Percentiles rank a stretch among this genome's conserved stretches.
Evolutionary conservation across 2,888 invertebrate species (phyloP).

Genomic region (Microlaimidae sp.): DNA sequence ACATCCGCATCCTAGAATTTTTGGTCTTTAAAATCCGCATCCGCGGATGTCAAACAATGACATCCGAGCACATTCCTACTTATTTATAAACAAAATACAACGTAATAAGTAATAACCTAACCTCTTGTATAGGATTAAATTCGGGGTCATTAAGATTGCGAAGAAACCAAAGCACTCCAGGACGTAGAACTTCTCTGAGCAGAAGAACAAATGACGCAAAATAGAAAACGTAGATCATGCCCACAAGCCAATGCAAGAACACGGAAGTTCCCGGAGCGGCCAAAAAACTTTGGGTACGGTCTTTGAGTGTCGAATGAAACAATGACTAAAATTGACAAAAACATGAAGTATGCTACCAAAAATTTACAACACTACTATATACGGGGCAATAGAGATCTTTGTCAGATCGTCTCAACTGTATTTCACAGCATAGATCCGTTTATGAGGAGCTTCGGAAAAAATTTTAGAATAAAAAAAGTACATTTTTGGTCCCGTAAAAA

Average conservation of each 20-base stretch:
- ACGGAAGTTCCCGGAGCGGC: constrained; percentile 86
- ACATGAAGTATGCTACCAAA: background rate
- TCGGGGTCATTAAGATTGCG: constrained; percentile 96
- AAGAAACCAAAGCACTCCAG: constrained; percentile 93
- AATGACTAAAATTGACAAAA: constrained; percentile 23
- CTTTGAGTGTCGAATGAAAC: constrained; percentile 55
- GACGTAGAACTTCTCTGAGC: constrained; percentile 75
- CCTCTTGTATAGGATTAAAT: constrained; percentile 88
- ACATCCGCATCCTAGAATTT: constrained; percentile 4
- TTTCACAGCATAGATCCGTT: too few relatives aligned
- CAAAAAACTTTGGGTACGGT: constrained; percentile 64
- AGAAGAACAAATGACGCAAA: constrained; percentile 89
- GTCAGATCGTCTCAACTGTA: too few relatives aligned
- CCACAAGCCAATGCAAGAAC: constrained; percentile 96
- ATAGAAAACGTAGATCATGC: constrained; percentile 96
- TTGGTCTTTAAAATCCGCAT: background rate
- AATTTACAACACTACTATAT: too few relatives aligned
- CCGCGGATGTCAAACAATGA: too few relatives aligned
- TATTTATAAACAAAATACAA: background rate
- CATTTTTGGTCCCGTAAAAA: too few relatives aligned
- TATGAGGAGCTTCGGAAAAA: too few relatives aligned
- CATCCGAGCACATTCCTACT: too few relatives aligned
- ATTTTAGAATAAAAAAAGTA: too few relatives aligned
- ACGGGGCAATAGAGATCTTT: too few relatives aligned
- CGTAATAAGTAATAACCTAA: constrained; percentile 19